Percentiles rank a stretch among this genome's conserved stretches.
Conservation (phyloP, 1,140 invertebrate genomes). For the Ptiloglossa arizonensis region DNA sequence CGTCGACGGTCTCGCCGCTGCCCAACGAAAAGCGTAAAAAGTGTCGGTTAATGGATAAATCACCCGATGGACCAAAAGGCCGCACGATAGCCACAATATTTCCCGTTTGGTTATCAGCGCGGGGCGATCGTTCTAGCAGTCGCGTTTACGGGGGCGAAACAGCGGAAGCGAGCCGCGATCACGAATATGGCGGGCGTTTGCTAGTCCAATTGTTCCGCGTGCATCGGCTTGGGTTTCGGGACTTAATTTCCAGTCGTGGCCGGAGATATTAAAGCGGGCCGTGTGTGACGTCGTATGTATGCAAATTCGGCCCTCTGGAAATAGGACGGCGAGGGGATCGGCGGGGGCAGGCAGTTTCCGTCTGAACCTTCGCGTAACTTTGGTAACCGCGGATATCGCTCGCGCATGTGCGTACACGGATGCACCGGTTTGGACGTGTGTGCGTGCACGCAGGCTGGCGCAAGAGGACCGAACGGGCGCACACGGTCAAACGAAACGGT, state of each 20-base stretch:
- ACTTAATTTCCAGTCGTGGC: slow-evolving; percentile 78
- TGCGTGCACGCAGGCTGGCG: slow-evolving; percentile 20
- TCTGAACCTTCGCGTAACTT: slow-evolving; percentile 72
- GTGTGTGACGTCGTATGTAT: slow-evolving; percentile 80
- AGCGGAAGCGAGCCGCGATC: slow-evolving; percentile 55
- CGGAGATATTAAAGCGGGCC: slow-evolving; percentile 77
- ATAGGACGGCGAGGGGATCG: background rate
- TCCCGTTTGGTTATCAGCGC: slow-evolving; percentile 43
- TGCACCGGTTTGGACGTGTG: slow-evolving; percentile 33
- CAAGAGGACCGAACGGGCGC: slow-evolving; percentile 7
- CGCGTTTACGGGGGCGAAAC: slow-evolving; percentile 52
- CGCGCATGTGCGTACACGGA: slow-evolving; percentile 52
- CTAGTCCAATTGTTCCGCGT: slow-evolving; percentile 54
- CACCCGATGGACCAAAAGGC: background rate
- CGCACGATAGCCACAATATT: slow-evolving; percentile 40
- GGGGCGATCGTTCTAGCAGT: slow-evolving; percentile 36
- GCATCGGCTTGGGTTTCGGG: slow-evolving; percentile 60
- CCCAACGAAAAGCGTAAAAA: background rate
- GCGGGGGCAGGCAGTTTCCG: slow-evolving; percentile 61
- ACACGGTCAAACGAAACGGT: slow-evolving; percentile 62
- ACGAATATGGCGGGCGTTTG: slow-evolving; percentile 50
- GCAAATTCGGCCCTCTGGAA: slow-evolving; percentile 74
- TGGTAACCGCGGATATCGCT: slow-evolving; percentile 73
- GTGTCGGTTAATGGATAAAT: slow-evolving; percentile 21
- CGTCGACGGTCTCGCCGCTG: no score